phyloP scores from a whole-genome alignment of 2,888 invertebrate genomes.

The Lasioglossum morio region DNA sequence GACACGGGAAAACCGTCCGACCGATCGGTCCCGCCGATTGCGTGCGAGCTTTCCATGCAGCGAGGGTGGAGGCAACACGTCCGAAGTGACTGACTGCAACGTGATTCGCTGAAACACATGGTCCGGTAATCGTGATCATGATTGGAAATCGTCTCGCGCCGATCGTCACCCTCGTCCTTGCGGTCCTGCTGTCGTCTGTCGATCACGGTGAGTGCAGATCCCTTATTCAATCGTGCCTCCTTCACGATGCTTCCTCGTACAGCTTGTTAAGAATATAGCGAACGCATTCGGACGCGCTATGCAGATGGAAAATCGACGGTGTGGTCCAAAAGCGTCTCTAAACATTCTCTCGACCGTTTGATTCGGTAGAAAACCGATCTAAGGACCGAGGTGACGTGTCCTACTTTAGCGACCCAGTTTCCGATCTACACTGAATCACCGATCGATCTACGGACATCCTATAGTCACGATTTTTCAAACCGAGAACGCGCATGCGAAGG shows the following conservation, averaged over 20 bases:
- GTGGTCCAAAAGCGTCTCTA: background rate
- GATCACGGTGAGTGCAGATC: constrained; percentile 74
- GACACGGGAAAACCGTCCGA: constrained; percentile 12
- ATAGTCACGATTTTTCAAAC: background rate
- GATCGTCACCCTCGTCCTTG: constrained; percentile 72
- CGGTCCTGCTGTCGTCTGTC: constrained; percentile 73
- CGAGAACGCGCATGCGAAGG: background rate
- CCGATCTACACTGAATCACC: constrained; percentile 20
- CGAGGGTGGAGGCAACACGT: constrained; percentile 50
- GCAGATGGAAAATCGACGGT: background rate
- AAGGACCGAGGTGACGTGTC: background rate
- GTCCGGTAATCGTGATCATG: constrained; percentile 78
- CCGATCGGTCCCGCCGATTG: constrained; percentile 23
- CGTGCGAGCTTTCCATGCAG: constrained; percentile 54
- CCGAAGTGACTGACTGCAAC: constrained; percentile 64
- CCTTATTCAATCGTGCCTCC: background rate
- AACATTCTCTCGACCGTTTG: background rate
- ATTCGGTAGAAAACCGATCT: background rate
- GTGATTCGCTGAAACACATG: constrained; percentile 72
- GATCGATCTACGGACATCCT: constrained; percentile 43
- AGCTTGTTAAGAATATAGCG: background rate
- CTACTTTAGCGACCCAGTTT: constrained; percentile 21
- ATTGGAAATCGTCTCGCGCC: constrained; percentile 72
- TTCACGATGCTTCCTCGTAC: background rate
- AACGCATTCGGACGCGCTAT: background rate